phyloP scores from a whole-genome alignment of 2,797 vertebrate species.

The Sciaenops ocellatus region DNA sequence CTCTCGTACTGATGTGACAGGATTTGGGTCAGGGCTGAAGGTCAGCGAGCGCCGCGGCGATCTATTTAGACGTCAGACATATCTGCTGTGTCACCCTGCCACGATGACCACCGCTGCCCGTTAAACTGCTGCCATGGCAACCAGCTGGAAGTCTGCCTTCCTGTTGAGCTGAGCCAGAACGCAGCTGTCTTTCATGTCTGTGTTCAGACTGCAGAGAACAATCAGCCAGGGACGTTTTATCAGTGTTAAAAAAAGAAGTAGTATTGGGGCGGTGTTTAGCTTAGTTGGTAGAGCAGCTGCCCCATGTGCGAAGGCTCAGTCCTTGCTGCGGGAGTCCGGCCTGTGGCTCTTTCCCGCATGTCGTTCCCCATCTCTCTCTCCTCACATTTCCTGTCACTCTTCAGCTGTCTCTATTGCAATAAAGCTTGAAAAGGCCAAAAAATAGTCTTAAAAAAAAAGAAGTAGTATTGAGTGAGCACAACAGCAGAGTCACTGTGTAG shows the following conservation, averaged over 20 bases:
- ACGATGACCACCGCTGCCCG: neutral
- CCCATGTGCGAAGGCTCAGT: too few species aligned
- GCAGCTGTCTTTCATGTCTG: slow-evolving; percentile 14
- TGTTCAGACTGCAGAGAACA: slow-evolving; percentile 6
- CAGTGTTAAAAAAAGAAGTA: neutral
- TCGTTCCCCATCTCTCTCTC: too few species aligned
- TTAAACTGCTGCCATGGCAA: slow-evolving; percentile 42
- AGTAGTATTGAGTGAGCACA: neutral
- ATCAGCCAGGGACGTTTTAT: neutral
- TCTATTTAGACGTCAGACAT: slow-evolving; percentile 44
- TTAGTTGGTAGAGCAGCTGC: too few species aligned
- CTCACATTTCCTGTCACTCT: too few species aligned
- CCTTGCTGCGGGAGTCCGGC: too few species aligned
- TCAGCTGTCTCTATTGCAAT: too few species aligned
- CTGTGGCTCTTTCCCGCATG: too few species aligned
- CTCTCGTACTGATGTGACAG: slow-evolving; percentile 7
- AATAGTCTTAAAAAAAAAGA: too few species aligned
- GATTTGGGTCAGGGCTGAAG: slow-evolving; percentile 36
- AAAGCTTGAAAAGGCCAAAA: too few species aligned
- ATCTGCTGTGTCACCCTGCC: slow-evolving; percentile 34
- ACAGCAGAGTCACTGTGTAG: too few species aligned
- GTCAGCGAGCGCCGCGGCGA: neutral
- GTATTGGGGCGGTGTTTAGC: too few species aligned
- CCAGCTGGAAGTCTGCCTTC: slow-evolving; percentile 30
- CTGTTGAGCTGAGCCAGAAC: slow-evolving; percentile 32